phyloP scores from a whole-genome alignment of 2,888 invertebrate species.

The Harmothoe impar region DNA sequence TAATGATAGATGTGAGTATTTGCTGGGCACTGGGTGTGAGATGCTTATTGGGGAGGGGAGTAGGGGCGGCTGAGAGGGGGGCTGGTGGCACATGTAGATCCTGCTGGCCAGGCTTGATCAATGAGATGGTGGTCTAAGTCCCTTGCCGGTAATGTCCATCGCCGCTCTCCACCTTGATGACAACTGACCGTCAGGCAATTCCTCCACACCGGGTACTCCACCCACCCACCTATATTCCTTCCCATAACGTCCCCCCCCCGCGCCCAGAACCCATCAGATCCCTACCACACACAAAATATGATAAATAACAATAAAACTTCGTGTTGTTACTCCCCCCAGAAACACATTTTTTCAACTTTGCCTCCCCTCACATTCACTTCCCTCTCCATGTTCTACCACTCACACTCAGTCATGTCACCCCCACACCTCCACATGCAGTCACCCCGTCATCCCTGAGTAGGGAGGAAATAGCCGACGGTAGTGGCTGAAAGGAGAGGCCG shows the following conservation, averaged over 20 bases:
- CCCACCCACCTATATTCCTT: background rate
- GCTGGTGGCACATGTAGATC: conserved; percentile 6
- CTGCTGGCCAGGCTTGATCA: background rate
- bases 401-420: background rate
- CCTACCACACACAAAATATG: too few relatives aligned
- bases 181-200: conserved; percentile 43
- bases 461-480: background rate
- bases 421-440: background rate
- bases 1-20: conserved; percentile 19
- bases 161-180: background rate
- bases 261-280: too few relatives aligned
- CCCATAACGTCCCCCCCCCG: background rate
- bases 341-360: too few relatives aligned
- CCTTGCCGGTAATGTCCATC: conserved; percentile 42
- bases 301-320: too few relatives aligned
- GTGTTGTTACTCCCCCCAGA: background rate
- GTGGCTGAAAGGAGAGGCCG: background rate
- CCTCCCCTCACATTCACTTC: background rate
- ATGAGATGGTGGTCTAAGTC: conserved; percentile 48
- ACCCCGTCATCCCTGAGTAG: background rate
- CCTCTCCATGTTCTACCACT: background rate
- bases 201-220: background rate
- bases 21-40: conserved; percentile 29
- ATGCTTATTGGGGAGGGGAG: background rate
- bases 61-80: background rate